Conservation (phyloP, 2,888 invertebrate genomes). For the Timandra comae region DNA sequence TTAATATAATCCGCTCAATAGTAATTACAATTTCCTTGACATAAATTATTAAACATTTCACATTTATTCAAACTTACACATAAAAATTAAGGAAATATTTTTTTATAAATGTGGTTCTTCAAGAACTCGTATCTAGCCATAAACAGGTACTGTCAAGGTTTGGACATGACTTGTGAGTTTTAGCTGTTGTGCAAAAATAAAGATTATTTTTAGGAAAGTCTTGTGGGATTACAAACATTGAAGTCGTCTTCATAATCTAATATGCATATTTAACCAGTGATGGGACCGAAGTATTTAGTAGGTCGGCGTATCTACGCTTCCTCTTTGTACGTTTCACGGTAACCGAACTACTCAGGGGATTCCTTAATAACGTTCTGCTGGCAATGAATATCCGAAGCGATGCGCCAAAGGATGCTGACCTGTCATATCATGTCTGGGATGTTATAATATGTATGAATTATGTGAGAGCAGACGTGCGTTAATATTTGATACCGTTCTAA, state of each 20-base stretch:
- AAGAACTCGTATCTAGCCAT: too few relatives aligned
- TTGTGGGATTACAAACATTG: background rate
- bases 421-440: slow-evolving; percentile 15
- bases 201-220: too few relatives aligned
- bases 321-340: slow-evolving; percentile 23
- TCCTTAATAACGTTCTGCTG: slow-evolving; percentile 28
- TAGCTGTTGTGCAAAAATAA: background rate
- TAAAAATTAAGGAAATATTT: too few relatives aligned
- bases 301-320: slow-evolving; percentile 2
- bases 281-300: slow-evolving; percentile 5
- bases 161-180: too few relatives aligned
- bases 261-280: slow-evolving; percentile 1
- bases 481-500: too few relatives aligned
- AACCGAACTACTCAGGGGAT: slow-evolving; percentile 33
- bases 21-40: slow-evolving; percentile 5
- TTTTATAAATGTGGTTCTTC: too few relatives aligned
- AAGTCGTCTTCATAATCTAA: background rate
- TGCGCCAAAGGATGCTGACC: slow-evolving; percentile 15
- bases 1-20: slow-evolving; percentile 33
- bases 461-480: background rate
- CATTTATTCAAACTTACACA: too few relatives aligned
- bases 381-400: slow-evolving; percentile 38
- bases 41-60: too few relatives aligned
- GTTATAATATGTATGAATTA: too few relatives aligned
- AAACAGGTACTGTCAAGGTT: too few relatives aligned